A percentile compares a stretch with the other conserved stretches of the same genome.
phyloP scores from a whole-genome alignment of 2,888 invertebrate species.

The Drosophila mulleri region DNA sequence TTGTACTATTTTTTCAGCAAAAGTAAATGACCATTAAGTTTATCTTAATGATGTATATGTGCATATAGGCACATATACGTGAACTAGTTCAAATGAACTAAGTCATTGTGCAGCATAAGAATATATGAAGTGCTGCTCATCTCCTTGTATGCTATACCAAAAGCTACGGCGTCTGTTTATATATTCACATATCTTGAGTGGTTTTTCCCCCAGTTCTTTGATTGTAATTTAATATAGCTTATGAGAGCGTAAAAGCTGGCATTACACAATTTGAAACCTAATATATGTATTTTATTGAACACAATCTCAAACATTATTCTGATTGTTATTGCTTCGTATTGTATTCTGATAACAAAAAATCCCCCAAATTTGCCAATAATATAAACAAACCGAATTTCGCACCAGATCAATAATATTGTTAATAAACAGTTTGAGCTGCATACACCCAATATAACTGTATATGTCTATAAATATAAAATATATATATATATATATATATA shows the following conservation, averaged over 20 bases:
- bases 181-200: neutral
- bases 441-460: conserved; percentile 30
- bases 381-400: conserved; percentile 2
- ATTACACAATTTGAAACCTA: neutral
- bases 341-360: neutral
- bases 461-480: conserved; percentile 1
- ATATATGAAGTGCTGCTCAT: neutral
- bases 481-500: conserved; percentile 25
- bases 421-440: neutral
- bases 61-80: no score
- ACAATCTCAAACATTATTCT: neutral
- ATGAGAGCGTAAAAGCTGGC: neutral
- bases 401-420: conserved; percentile 11
- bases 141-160: neutral
- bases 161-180: neutral
- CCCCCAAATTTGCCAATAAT: conserved; percentile 1
- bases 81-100: neutral
- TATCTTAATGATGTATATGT: neutral
- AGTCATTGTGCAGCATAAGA: neutral
- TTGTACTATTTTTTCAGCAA: no score
- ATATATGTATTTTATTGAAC: neutral
- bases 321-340: neutral
- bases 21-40: no score
- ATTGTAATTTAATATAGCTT: neutral
- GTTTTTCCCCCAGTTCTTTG: neutral